Evolutionary conservation across 2,888 invertebrate species (phyloP).

Genomic region (Synergus umbraculus): DNA sequence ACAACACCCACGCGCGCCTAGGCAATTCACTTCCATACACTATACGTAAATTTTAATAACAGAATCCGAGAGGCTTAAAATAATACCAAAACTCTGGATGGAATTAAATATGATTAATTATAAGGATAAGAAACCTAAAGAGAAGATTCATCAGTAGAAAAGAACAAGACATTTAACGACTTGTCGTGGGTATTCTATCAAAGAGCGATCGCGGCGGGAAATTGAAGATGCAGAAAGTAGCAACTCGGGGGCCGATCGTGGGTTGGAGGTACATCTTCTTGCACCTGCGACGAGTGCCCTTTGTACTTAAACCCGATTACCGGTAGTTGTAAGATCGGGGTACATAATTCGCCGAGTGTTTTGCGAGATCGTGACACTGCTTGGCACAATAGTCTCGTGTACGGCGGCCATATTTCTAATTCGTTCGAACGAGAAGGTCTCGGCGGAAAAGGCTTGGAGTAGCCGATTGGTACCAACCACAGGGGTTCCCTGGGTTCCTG

Average conservation of each 20-base stretch:
- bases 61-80: too few species aligned
- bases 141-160: background rate
- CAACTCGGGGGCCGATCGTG: background rate
- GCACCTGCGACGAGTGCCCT: slow-evolving; percentile 35
- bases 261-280: slow-evolving; percentile 27
- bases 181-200: slow-evolving; percentile 8
- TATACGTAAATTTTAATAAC: background rate
- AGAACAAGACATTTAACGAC: slow-evolving; percentile 8
- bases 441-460: slow-evolving; percentile 54
- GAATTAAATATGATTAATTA: too few species aligned
- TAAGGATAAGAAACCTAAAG: too few species aligned
- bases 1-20: slow-evolving; percentile 60
- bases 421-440: slow-evolving; percentile 53
- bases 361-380: slow-evolving; percentile 43
- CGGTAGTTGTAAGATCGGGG: slow-evolving; percentile 8
- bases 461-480: slow-evolving; percentile 66
- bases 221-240: slow-evolving; percentile 17
- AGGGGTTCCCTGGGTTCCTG: slow-evolving; percentile 64
- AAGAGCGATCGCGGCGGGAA: slow-evolving; percentile 6
- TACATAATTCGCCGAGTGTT: slow-evolving; percentile 44
- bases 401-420: slow-evolving; percentile 67
- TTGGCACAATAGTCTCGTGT: slow-evolving; percentile 62
- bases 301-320: slow-evolving; percentile 38
- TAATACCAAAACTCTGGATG: too few species aligned
- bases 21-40: background rate